Conservation (phyloP, 2,888 invertebrate species). For the Chrysolina americana region DNA sequence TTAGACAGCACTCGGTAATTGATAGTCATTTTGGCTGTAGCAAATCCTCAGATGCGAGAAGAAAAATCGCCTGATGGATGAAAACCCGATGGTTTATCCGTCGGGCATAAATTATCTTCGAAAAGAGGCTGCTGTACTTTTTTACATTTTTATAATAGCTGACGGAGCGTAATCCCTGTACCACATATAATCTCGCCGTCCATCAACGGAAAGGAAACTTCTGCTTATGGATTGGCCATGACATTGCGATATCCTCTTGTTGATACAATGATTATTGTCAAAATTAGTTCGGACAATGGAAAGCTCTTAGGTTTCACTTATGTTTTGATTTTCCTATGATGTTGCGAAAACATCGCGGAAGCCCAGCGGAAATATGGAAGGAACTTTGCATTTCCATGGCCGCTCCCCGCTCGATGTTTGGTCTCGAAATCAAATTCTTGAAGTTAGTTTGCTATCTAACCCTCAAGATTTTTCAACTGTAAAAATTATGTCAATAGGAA, state of each 20-base stretch:
- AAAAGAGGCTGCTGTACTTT: slow-evolving; percentile 47
- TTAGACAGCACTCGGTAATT: slow-evolving; percentile 44
- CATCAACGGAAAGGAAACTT: slow-evolving; percentile 57
- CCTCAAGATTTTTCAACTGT: too few species aligned
- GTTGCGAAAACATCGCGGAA: too few species aligned
- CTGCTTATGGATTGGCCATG: slow-evolving; percentile 55
- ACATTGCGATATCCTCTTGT: slow-evolving; percentile 1
- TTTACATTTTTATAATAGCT: slow-evolving; percentile 60
- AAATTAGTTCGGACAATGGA: too few species aligned
- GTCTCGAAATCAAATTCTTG: too few species aligned
- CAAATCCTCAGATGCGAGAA: slow-evolving; percentile 38
- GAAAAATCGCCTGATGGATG: slow-evolving; percentile 44
- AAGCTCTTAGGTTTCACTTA: too few species aligned
- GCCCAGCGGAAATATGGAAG: too few species aligned
- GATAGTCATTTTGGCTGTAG: slow-evolving; percentile 39
- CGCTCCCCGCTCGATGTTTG: too few species aligned
- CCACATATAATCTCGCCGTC: slow-evolving; percentile 58
- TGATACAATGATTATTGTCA: too few species aligned
- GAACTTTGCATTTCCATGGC: too few species aligned
- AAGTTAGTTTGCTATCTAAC: too few species aligned
- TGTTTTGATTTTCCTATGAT: too few species aligned
- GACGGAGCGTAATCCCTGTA: slow-evolving; percentile 56
- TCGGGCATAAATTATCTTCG: slow-evolving; percentile 60
- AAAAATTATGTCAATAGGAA: too few species aligned
- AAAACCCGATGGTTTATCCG: slow-evolving; percentile 58